Percentiles rank a stretch among this genome's conserved stretches.
Evolutionary conservation across 2,888 invertebrate species (phyloP).

Genomic region (Hyles lineata): DNA sequence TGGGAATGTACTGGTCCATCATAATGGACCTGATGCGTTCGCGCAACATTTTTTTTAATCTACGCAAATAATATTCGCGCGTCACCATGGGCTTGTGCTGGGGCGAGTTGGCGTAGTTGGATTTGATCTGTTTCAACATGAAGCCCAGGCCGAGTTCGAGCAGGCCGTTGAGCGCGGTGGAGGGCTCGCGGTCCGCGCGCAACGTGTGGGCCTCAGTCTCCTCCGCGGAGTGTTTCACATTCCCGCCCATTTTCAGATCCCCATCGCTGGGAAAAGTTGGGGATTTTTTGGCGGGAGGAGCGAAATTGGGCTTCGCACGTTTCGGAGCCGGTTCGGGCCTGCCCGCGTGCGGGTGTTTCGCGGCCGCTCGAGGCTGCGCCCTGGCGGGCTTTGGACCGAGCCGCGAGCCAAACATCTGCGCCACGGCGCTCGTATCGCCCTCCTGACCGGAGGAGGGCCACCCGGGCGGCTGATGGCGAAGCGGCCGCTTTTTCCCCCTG

Average conservation of each 20-base stretch:
- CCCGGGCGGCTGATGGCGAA: not conserved
- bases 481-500: not conserved
- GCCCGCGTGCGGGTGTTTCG: not conserved
- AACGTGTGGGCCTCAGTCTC: not conserved
- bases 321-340: not conserved
- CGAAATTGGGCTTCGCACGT: not conserved
- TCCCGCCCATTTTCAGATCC: not conserved
- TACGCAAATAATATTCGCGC: not conserved
- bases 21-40: not conserved
- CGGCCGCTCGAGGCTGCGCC: not conserved
- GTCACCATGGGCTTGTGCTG: not conserved
- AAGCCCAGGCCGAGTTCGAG: not conserved
- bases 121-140: not conserved
- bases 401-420: not conserved
- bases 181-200: slow-evolving; percentile 1
- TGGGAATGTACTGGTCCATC: not conserved
- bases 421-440: not conserved
- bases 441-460: not conserved
- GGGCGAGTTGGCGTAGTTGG: not conserved
- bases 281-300: too few species aligned
- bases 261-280: not conserved
- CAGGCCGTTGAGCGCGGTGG: not conserved
- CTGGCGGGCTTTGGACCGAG: not conserved
- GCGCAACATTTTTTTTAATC: slow-evolving; percentile 3
- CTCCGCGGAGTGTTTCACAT: not conserved